Evolutionary conservation across 1,140 invertebrate species (phyloP).

Genomic region (Drosophila auraria): DNA sequence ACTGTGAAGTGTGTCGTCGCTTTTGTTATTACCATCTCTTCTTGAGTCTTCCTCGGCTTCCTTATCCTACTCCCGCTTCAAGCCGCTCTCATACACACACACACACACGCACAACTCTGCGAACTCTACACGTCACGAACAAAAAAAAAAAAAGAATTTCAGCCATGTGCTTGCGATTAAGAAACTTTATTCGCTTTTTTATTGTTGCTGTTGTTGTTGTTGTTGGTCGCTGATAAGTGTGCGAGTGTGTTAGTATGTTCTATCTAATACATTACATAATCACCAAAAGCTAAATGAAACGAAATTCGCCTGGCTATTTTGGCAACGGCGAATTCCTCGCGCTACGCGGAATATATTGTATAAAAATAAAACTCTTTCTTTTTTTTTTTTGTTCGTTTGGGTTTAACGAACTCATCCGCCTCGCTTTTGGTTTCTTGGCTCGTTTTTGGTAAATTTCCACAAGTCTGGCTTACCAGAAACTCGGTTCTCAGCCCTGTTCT

Average conservation of each 20-base stretch:
- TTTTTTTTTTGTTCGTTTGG: constrained; percentile 14
- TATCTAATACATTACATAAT: constrained; percentile 69
- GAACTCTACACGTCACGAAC: constrained; percentile 58
- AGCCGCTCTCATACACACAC: constrained; percentile 8
- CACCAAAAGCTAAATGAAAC: constrained; percentile 16
- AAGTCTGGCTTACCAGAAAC: constrained; percentile 56
- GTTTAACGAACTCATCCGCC: constrained; percentile 65
- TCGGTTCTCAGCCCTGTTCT: constrained; percentile 53
- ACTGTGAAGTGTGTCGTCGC: constrained; percentile 35
- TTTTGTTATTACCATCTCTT: constrained; percentile 33
- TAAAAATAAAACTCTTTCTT: constrained; percentile 58
- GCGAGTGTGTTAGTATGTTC: constrained; percentile 10
- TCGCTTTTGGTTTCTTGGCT: constrained; percentile 8
- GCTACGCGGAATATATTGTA: constrained; percentile 16
- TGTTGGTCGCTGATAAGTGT: constrained; percentile 52
- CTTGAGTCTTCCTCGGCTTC: background rate
- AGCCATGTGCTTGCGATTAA: constrained; percentile 76
- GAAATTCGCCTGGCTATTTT: constrained; percentile 69
- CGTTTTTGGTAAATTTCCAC: constrained; percentile 59
- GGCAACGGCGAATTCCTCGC: constrained; percentile 57
- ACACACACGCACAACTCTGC: background rate
- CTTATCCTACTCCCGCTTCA: constrained; percentile 1
- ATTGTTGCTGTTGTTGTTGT: constrained; percentile 30
- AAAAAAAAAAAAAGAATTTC: constrained; percentile 48
- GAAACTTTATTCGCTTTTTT: constrained; percentile 41